Conservation (phyloP, 64 coral and sea anemone species). For the Acropora tenuis region DNA sequence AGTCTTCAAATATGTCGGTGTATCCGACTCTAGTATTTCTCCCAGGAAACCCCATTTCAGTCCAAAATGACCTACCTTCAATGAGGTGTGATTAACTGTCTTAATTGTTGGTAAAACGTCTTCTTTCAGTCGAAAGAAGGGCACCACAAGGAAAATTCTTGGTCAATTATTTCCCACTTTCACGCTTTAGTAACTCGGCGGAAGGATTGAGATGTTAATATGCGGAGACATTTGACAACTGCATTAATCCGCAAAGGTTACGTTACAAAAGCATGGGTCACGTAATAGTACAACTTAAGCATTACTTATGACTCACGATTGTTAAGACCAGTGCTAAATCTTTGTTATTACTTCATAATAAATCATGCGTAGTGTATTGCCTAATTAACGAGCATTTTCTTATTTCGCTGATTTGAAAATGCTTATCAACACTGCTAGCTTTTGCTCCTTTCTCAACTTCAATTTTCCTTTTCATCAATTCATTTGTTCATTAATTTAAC, state of each 20-base stretch:
- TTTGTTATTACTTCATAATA: no score
- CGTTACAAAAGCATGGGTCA: background rate
- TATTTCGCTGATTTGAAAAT: no score
- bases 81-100: background rate
- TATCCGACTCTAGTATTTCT: no score
- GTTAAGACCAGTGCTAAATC: no score
- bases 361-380: no score
- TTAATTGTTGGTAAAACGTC: background rate
- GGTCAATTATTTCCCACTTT: background rate
- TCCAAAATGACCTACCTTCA: background rate
- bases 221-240: background rate
- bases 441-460: no score
- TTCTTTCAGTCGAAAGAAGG: background rate
- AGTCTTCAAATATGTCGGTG: no score
- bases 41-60: background rate
- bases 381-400: no score
- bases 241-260: background rate
- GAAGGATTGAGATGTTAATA: background rate
- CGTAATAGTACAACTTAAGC: background rate
- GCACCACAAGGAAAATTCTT: background rate
- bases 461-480: no score
- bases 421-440: no score
- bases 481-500: no score
- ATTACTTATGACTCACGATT: no score
- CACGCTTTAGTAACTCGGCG: background rate